Evolutionary conservation across 2,113 vertebrate species (phyloP).

Genomic region (Pogona vitticeps): DNA sequence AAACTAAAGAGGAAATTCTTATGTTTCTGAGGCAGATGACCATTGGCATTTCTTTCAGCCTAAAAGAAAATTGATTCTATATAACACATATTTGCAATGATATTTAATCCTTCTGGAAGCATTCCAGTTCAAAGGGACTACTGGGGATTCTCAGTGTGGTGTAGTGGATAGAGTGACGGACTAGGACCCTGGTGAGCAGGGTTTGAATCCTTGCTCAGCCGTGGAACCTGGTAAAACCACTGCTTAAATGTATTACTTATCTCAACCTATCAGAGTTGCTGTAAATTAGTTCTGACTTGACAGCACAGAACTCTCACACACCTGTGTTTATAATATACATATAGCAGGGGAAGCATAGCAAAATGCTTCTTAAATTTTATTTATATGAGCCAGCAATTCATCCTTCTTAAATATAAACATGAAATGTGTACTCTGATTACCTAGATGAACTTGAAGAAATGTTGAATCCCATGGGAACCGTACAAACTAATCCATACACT

Average conservation of each 20-base stretch:
- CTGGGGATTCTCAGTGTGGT: too few relatives aligned
- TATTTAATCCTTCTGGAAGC: neutral
- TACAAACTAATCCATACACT: conserved; percentile 94
- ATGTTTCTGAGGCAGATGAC: too few relatives aligned
- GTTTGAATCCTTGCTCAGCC: too few relatives aligned
- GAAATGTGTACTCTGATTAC: conserved; percentile 48
- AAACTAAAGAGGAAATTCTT: neutral
- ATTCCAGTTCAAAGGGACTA: neutral
- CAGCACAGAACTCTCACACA: too few relatives aligned
- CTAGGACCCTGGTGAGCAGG: too few relatives aligned
- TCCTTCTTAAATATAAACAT: neutral
- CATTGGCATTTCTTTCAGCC: too few relatives aligned
- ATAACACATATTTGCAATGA: neutral
- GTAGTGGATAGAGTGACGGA: too few relatives aligned
- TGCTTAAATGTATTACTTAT: too few relatives aligned
- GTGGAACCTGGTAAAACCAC: too few relatives aligned
- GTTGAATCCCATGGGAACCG: conserved; percentile 97
- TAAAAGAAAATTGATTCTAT: neutral
- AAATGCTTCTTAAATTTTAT: neutral
- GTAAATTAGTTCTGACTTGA: too few relatives aligned
- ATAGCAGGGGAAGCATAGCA: fast-evolving
- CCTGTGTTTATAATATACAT: neutral
- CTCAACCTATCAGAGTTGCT: too few relatives aligned
- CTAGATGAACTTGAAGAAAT: conserved; percentile 99
- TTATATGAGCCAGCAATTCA: neutral